Evolutionary conservation across 2,888 invertebrate species (phyloP), one percentile per base, ranked within the genome.

Genomic region (Drosophila rellima): DNA sequence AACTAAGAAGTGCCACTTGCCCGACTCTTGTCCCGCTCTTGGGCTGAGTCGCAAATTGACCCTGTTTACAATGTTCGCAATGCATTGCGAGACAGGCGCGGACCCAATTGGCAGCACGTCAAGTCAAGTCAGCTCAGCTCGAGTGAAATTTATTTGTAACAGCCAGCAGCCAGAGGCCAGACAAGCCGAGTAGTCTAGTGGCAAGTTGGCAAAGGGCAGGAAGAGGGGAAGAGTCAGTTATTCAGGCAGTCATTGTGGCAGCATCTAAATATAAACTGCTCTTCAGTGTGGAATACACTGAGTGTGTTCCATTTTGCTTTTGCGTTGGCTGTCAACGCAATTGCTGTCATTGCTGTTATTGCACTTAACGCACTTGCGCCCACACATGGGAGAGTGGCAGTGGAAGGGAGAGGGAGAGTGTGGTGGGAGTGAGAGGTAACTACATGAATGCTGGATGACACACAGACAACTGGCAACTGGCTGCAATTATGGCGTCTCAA

Each of bases 401-500:
- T 0, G 10, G 7, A 7, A 13, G 10, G 48, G 40, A 52, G 15
- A 31, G 18, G 18, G 8, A 39, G 0, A 54, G 37, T 23, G 11
- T 4, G n/a, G 13, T 11, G 29, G 13, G 33, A 48, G 11, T 3
- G 18, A 26, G 39, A 31, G 17, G 15, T 1, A 20, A 37, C 20
- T 55, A 47, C 57, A 47, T 55, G 63, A 45, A 72, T 71, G 67
- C 72, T 75, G 61, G 17, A 65, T 76, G 76, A 59, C 59, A 57
- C 23, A 47, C 37, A 68, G 60, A 45, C 60, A 61, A 79, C 80
- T 70, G 68, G 62, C 74, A 86, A 88, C 88, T 80, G 83, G 69
- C 75, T 86, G 84, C 89, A 88, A 88, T 84, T 88, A 84, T 84
- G 84, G 84, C 70, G 74, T 80, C 88, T 84, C 87, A 74, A 86